Evolutionary conservation across 1,140 invertebrate genomes (phyloP), one percentile per base, ranked within the genome.

Genomic region (Paracyclopina nana): DNA sequence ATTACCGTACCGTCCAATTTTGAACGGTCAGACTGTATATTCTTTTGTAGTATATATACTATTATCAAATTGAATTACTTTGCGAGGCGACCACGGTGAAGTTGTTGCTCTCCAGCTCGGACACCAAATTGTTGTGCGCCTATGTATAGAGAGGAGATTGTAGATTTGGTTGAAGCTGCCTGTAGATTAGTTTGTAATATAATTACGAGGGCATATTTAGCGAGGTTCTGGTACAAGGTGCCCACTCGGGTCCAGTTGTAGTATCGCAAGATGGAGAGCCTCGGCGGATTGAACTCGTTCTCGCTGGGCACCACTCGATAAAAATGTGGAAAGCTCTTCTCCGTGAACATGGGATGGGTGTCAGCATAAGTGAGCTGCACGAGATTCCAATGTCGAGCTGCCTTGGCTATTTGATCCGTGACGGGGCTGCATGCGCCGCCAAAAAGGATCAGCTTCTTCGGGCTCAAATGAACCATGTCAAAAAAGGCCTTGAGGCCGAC

Each of bases 191-290:
- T 31, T 31, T n/a, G n/a, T 48, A n/a, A n/a, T n/a, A n/a, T 18
- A 43, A 73, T 75, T 65, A 84, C 81, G 67, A 92, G 66, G 0
- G 87, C 80, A 63, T 91, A 94, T 64, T 86, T 69, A 0, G 90
- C 85, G 60, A 94, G 85, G 60, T 91, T 94, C 64, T 98, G 91
- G 65, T 94, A 97, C 46, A 98, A 77, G 0, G 90, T 96, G 1
- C 88, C 91, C 9, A 98, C 88, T 46, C 84, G 72, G 0, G 84
- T 95, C 94, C 94, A 98, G 65, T 96, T 95, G 69, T 88, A 97
- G 59, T 80, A 73, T 58, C 78, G 72, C 41, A 97, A 70, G 2
- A 98, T 68, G 2, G 82, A 75, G 26, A 95, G 73, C 26, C 90
- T 72, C 0, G 92, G 90, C 3, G 79, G 73, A 67, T 96, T 97